Base-by-base conservation (phyloP, 35 echinoderm and acorn worm genomes). In the Lytechinus variegatus region DNA sequence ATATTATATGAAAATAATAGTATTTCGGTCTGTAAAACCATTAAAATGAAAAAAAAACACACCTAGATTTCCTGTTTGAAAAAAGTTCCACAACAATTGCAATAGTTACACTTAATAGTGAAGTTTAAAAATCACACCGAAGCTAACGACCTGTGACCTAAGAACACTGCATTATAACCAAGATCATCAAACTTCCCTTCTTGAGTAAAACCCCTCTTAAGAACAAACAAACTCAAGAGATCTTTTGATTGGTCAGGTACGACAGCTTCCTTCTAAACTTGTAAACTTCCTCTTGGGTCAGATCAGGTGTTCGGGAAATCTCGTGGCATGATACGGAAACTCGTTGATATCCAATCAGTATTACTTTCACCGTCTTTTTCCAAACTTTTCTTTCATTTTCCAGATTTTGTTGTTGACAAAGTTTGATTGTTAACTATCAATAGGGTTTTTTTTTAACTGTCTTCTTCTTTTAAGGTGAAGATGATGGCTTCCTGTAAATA, bases 231-330 rank as follows among this genome's bases (percentile, higher is more conserved):
- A 6, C 14, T 24, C 12, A 79, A 79, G 16, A 19, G 66, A 79
- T 79, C 66, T 79, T 79, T 79, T 79, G 66, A 79, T 79, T 79
- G 66, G 66, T 79, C 66, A 79, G 66, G 66, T 79, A 79, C 66
- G 19, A 24, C 66, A 79, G 66, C n/a, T 79, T 79, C 66, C 66
- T 79, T 24, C 66, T 79, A 79, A 79, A 79, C 66, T 79, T 79
- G 66, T 79, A 79, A 79, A 79, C 66, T 79, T 79, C 66, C 66
- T 79, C 66, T 24, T 24, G 66, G 33, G 66, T 79, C 66, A 79
- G 66, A 79, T 79, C 66, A 79, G 66, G 66, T 79, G 66, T 79
- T 79, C 66, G 66, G 33, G 66, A 79, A 79, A 16, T 24, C 66
- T 79, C 66, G 66, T 79, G 66, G 66, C 66, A 79, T 79, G 66